A percentile compares a stretch with the other conserved stretches of the same genome.
These are phyloP conservation scores for Zaprionus lineosus DNA, from an alignment of 2,888 invertebrate species.

Conservation along the genomic window DNA sequence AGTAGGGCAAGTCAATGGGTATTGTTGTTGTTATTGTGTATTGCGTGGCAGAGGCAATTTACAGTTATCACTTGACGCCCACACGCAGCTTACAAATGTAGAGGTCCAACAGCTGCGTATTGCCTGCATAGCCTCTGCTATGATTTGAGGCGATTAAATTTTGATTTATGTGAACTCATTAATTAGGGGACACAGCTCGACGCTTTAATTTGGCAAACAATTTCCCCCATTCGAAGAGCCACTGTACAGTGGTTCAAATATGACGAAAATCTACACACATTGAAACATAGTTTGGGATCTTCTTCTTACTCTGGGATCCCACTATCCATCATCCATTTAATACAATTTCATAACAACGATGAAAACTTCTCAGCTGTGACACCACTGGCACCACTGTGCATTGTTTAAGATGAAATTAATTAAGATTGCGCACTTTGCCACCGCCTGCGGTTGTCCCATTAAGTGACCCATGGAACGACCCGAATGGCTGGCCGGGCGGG, in stretches of 20 bases:
- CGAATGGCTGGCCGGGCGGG: background rate
- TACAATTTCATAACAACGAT: too few species aligned
- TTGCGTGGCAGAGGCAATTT: slow-evolving; percentile 54
- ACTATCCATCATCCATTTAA: too few species aligned
- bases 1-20: slow-evolving; percentile 61
- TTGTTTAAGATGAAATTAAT: slow-evolving; percentile 52
- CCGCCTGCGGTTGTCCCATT: slow-evolving; percentile 39
- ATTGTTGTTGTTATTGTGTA: slow-evolving; percentile 16
- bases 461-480: slow-evolving; percentile 60
- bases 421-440: slow-evolving; percentile 47
- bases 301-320: too few species aligned
- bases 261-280: background rate
- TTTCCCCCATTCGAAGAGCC: slow-evolving; percentile 9
- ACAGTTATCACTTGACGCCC: slow-evolving; percentile 54
- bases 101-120: slow-evolving; percentile 34
- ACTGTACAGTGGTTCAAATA: slow-evolving; percentile 25
- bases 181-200: slow-evolving; percentile 49
- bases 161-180: slow-evolving; percentile 73
- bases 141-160: slow-evolving; percentile 64
- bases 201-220: slow-evolving; percentile 40
- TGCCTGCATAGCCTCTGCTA: slow-evolving; percentile 35
- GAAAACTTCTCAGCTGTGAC: too few species aligned
- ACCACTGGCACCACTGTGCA: slow-evolving; percentile 35
- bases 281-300: too few species aligned
- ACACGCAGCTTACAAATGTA: slow-evolving; percentile 31